Evolutionary conservation across 2,888 invertebrate genomes (phyloP).

Genomic region (Polia nebulosa): DNA sequence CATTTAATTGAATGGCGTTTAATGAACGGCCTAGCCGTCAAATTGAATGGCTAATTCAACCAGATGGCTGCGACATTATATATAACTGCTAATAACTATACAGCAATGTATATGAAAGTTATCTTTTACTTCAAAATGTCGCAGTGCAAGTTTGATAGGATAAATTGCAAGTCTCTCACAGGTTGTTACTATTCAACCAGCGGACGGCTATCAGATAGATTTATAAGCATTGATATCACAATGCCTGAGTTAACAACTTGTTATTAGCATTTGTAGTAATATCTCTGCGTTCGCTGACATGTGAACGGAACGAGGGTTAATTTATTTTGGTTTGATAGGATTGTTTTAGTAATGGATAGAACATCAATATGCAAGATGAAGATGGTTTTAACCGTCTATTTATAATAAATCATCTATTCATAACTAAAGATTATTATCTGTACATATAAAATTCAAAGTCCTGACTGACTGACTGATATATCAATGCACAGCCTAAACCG

Average conservation of each 20-base stretch:
- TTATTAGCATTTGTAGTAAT: constrained; percentile 48
- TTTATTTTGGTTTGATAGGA: constrained; percentile 5
- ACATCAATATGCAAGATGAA: background rate
- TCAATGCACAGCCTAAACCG: too few species aligned
- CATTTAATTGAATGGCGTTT: too few species aligned
- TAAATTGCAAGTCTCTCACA: constrained; percentile 54
- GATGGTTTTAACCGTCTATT: background rate
- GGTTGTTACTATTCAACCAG: constrained; percentile 45
- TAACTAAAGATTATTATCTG: too few species aligned
- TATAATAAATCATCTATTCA: background rate
- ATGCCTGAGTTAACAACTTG: constrained; percentile 43
- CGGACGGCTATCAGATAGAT: constrained; percentile 48
- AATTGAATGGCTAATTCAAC: too few species aligned
- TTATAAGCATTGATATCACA: constrained; percentile 56
- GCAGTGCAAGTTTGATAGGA: constrained; percentile 31
- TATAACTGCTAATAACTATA: background rate
- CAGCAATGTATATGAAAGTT: constrained; percentile 39
- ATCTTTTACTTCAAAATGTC: background rate
- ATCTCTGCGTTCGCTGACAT: constrained; percentile 31
- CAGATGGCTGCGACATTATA: too few species aligned
- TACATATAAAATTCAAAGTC: too few species aligned
- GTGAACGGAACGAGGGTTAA: constrained; percentile 6
- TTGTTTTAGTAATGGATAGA: background rate
- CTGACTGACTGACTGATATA: too few species aligned
- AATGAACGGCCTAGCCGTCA: too few species aligned